Percentiles rank a stretch among this genome's conserved stretches.
Evolutionary conservation across 2,113 vertebrate species (phyloP).

Genomic region (Salvelinus fontinalis): DNA sequence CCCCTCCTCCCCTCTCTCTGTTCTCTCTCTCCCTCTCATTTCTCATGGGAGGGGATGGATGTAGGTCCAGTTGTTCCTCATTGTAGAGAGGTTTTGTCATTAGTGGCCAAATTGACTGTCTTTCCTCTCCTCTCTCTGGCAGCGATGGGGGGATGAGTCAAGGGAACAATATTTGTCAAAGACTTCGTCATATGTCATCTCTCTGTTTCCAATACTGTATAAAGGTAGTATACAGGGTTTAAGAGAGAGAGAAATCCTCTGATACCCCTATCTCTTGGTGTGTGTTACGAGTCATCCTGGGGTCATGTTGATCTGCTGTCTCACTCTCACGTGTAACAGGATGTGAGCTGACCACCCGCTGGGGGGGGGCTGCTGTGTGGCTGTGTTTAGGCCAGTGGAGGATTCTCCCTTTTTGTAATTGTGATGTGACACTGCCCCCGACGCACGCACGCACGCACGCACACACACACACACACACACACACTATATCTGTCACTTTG

Average conservation of each 20-base stretch:
- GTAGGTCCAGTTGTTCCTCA: constrained; percentile 56
- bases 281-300: not conserved
- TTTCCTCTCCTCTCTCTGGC: not conserved
- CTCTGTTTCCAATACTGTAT: no score
- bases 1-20: constrained; percentile 33
- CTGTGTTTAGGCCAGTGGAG: constrained; percentile 1
- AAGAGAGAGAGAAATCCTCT: not conserved
- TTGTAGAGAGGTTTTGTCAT: constrained; percentile 48
- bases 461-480: not conserved
- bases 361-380: not conserved
- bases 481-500: not conserved
- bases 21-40: not conserved
- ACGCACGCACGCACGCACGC: not conserved
- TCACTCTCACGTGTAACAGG: not conserved
- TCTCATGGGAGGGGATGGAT: not conserved
- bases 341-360: not conserved
- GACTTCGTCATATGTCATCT: no score
- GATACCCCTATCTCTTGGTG: not conserved
- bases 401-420: not conserved
- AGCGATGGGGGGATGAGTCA: no score
- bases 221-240: no score
- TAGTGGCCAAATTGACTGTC: constrained; percentile 46
- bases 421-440: not conserved
- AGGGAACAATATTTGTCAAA: no score
- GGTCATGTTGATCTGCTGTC: constrained; percentile 22